These are phyloP conservation scores for Uropetala carovei DNA, from an alignment of 2,888 invertebrate genomes.

Conservation along the genomic window DNA sequence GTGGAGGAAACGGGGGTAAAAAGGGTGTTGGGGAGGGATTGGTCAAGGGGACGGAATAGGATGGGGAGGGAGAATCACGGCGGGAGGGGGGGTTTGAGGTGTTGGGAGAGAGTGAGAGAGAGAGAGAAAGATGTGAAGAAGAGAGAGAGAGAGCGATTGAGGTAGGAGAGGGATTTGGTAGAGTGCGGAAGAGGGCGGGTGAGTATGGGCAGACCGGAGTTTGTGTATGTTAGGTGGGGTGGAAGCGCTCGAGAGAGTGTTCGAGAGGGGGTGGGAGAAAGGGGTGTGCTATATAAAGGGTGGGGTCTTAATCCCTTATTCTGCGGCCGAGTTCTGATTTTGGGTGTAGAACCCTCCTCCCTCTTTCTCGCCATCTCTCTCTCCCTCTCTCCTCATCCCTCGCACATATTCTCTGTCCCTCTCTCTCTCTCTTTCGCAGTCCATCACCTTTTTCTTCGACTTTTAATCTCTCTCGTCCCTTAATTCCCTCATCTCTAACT, in stretches of 20 bases:
- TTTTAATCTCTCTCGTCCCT: conserved; percentile 5
- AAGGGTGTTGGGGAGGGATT: neutral
- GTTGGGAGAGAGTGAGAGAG: neutral
- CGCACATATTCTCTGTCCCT: neutral
- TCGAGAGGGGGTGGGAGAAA: neutral
- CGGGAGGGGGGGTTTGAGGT: neutral
- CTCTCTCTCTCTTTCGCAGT: neutral
- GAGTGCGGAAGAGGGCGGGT: too few relatives aligned
- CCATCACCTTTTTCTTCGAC: conserved; percentile 31
- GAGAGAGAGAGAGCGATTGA: neutral
- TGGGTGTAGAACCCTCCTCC: neutral
- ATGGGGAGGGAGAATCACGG: neutral
- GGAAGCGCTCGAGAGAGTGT: neutral
- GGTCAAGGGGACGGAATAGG: neutral
- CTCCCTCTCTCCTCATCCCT: neutral
- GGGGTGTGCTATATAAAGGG: neutral
- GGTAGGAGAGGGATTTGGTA: too few relatives aligned
- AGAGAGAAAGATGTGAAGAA: neutral
- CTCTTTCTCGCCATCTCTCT: neutral
- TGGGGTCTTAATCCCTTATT: conserved; percentile 16
- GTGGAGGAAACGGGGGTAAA: neutral
- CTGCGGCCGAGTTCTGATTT: conserved; percentile 45
- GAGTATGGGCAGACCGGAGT: neutral
- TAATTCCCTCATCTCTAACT: conserved; percentile 24
- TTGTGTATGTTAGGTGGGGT: conserved; percentile 2